Evolutionary conservation across 1,140 invertebrate genomes (phyloP).

Genomic region (Macrobrachium rosenbergii): DNA sequence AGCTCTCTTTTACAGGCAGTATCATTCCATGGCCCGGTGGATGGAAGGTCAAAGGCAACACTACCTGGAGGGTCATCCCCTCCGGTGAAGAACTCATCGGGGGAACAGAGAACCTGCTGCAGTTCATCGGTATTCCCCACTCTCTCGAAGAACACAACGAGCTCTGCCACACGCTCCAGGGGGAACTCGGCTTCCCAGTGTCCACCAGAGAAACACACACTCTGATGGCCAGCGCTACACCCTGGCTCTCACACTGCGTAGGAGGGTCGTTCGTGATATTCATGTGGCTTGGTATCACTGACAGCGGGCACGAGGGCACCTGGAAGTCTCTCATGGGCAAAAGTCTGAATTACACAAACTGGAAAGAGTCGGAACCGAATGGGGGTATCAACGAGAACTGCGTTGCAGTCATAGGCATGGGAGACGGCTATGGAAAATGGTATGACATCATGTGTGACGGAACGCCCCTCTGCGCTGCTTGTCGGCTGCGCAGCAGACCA

Average conservation of each 20-base stretch:
- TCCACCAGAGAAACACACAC: background rate
- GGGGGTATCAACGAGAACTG: constrained; percentile 5
- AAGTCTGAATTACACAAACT: background rate
- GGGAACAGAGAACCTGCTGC: background rate
- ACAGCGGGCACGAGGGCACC: background rate
- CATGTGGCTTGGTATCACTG: background rate
- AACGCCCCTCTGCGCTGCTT: background rate
- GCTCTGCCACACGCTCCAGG: background rate
- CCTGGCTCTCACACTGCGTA: background rate
- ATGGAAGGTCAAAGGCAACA: background rate
- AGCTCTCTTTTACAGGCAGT: background rate
- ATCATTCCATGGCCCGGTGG: background rate
- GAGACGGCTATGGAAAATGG: background rate
- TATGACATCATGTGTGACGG: constrained; percentile 14
- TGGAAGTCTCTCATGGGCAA: background rate
- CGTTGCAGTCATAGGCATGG: background rate
- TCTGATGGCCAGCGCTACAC: background rate
- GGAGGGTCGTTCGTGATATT: constrained; percentile 6
- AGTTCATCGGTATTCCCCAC: background rate
- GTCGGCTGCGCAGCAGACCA: background rate
- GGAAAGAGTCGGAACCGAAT: background rate
- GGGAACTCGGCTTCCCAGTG: background rate
- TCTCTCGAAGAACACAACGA: background rate
- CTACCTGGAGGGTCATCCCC: background rate
- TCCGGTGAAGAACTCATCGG: background rate